Conservation (phyloP, 2,888 invertebrate species). For the Nowickia ferox region DNA sequence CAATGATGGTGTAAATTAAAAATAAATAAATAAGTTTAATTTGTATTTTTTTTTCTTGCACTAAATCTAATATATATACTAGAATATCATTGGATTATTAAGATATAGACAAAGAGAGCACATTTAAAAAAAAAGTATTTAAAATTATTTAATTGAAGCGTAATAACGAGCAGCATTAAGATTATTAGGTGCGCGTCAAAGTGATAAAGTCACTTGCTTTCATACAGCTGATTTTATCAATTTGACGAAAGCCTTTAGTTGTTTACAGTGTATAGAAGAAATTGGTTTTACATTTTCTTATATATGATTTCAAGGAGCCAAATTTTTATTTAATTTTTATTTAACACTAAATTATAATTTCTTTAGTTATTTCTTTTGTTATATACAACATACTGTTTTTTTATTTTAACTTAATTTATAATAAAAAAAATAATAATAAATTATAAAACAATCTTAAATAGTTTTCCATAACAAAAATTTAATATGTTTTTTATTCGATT, state of each 20-base stretch:
- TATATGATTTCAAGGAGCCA: slow-evolving; percentile 31
- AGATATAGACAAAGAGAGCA: slow-evolving; percentile 53
- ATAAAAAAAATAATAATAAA: slow-evolving; percentile 19
- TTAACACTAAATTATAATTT: slow-evolving; percentile 28
- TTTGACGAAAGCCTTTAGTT: background rate
- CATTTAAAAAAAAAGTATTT: background rate
- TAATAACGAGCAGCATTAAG: slow-evolving; percentile 46
- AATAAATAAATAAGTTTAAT: slow-evolving; percentile 60
- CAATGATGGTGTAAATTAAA: slow-evolving; percentile 81
- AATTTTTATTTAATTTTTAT: slow-evolving; percentile 9
- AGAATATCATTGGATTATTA: slow-evolving; percentile 25
- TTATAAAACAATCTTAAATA: slow-evolving; percentile 15
- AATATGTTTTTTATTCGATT: slow-evolving; percentile 71
- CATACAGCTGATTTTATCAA: background rate
- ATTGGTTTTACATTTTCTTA: background rate
- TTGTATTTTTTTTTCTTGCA: background rate
- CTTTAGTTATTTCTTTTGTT: slow-evolving; percentile 20
- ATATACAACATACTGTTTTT: slow-evolving; percentile 54
- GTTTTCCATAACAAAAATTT: slow-evolving; percentile 70
- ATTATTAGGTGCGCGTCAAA: background rate
- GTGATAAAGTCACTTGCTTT: slow-evolving; percentile 7
- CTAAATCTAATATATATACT: background rate
- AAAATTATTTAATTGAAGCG: slow-evolving; percentile 6
- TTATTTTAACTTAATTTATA: slow-evolving; percentile 19
- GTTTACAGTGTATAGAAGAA: background rate